Percentiles rank a stretch among this genome's conserved stretches.
These are phyloP conservation scores for Macquaria australasica DNA, from an alignment of 2,113 vertebrate genomes.

Conservation along the genomic window DNA sequence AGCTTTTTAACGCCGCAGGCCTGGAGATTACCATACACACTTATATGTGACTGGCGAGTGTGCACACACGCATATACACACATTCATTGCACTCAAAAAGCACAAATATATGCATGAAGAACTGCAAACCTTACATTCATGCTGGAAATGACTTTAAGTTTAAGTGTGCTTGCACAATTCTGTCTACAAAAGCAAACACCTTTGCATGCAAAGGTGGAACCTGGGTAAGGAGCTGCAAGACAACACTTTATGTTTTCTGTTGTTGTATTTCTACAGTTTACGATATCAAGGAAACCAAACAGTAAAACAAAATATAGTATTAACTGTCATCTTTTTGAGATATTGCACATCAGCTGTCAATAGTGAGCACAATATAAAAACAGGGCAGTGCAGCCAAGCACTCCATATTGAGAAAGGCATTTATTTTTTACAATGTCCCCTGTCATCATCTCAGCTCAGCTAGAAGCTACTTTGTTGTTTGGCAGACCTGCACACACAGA, in stretches of 20 bases:
- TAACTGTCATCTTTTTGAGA: neutral
- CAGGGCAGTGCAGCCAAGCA: neutral
- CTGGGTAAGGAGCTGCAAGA: neutral
- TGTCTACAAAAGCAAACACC: conserved; percentile 7
- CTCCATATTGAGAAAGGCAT: conserved; percentile 5
- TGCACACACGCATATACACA: conserved; percentile 21
- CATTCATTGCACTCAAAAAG: conserved; percentile 34
- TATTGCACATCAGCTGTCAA: conserved; percentile 3
- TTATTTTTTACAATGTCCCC: neutral
- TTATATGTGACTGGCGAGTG: conserved; percentile 27
- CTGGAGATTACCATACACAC: conserved; percentile 61
- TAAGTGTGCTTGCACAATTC: neutral
- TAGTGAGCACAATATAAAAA: neutral
- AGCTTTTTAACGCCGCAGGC: conserved; percentile 63
- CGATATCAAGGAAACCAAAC: neutral
- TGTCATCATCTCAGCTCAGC: conserved; percentile 4
- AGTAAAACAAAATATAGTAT: neutral
- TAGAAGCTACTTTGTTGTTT: neutral
- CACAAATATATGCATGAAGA: conserved; percentile 29
- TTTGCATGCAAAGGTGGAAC: neutral
- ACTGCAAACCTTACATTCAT: conserved; percentile 28
- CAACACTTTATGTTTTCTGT: neutral
- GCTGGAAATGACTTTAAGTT: conserved; percentile 16
- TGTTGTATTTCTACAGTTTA: neutral
- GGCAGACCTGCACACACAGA: neutral